A percentile compares a stretch with the other conserved stretches of the same genome.
These are phyloP conservation scores for Macrotrachela quadricornifera DNA, from an alignment of 1,140 invertebrate species.

Conservation along the genomic window DNA sequence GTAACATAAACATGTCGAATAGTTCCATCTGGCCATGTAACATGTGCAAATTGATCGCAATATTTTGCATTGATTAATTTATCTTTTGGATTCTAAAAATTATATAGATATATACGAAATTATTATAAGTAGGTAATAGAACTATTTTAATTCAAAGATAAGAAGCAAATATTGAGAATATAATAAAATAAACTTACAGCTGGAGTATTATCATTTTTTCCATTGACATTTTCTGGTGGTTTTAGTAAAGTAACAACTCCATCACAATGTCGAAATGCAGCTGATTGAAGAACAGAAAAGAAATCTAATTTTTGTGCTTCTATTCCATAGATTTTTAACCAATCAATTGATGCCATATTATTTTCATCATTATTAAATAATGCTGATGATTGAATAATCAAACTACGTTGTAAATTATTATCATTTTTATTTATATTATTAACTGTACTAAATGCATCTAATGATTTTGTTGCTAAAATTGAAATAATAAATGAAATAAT, in stretches of 20 bases:
- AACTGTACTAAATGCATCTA: too few relatives aligned
- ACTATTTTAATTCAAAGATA: background rate
- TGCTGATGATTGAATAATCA: too few relatives aligned
- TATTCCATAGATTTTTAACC: constrained; percentile 24
- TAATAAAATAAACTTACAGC: background rate
- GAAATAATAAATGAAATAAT: too few relatives aligned
- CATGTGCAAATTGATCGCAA: constrained; percentile 28
- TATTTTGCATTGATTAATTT: constrained; percentile 26
- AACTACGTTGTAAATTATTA: too few relatives aligned
- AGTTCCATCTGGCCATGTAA: constrained; percentile 25
- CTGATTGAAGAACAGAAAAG: constrained; percentile 22
- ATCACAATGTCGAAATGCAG: constrained; percentile 28
- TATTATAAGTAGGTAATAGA: too few relatives aligned
- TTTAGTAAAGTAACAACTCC: constrained; percentile 21
- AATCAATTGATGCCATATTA: constrained; percentile 25
- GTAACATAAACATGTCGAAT: constrained; percentile 26
- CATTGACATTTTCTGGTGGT: constrained; percentile 10
- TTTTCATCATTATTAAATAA: constrained; percentile 14
- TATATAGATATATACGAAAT: too few relatives aligned
- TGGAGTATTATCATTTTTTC: background rate
- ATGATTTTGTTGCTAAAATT: too few relatives aligned
- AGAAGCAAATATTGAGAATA: background rate
- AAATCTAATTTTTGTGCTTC: constrained; percentile 19
- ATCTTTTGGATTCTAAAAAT: constrained; percentile 5
- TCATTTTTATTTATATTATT: too few relatives aligned